Conservation (phyloP, 1,140 invertebrate species). For the Armadillidium nasatum region DNA sequence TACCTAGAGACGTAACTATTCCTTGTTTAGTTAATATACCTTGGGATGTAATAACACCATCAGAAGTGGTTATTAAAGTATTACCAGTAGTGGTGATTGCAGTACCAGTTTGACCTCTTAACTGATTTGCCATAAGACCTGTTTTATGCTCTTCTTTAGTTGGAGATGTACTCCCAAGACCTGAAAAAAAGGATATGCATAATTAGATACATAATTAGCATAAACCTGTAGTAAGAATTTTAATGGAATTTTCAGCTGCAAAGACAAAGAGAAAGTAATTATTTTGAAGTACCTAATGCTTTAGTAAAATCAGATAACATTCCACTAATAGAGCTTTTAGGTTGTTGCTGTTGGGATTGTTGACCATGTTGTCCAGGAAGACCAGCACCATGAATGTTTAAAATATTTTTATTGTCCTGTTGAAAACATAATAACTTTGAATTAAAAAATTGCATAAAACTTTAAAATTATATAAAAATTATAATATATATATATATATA, state of each 20-base stretch:
- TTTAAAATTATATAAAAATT: too few species aligned
- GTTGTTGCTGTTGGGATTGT: constrained; percentile 13
- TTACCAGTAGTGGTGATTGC: background rate
- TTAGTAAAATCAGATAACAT: constrained; percentile 57
- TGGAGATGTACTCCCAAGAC: constrained; percentile 32
- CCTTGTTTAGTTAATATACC: constrained; percentile 4
- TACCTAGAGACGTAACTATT: background rate
- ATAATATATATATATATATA: too few species aligned
- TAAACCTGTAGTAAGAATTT: too few species aligned
- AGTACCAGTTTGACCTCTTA: background rate
- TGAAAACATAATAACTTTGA: too few species aligned
- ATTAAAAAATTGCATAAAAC: too few species aligned
- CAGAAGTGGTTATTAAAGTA: background rate
- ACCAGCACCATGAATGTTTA: background rate
- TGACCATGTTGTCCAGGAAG: background rate
- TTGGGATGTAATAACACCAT: background rate
- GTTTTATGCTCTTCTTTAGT: constrained; percentile 34
- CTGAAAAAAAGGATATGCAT: constrained; percentile 27
- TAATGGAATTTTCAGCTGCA: too few species aligned
- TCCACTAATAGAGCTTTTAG: constrained; percentile 50
- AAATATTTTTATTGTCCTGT: background rate
- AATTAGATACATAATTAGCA: too few species aligned
- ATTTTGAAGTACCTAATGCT: constrained; percentile 50
- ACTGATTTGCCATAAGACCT: background rate
- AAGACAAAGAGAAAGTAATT: background rate